Evolutionary conservation across 2,888 invertebrate genomes (phyloP).

Genomic region (Rhynchonema sp.): DNA sequence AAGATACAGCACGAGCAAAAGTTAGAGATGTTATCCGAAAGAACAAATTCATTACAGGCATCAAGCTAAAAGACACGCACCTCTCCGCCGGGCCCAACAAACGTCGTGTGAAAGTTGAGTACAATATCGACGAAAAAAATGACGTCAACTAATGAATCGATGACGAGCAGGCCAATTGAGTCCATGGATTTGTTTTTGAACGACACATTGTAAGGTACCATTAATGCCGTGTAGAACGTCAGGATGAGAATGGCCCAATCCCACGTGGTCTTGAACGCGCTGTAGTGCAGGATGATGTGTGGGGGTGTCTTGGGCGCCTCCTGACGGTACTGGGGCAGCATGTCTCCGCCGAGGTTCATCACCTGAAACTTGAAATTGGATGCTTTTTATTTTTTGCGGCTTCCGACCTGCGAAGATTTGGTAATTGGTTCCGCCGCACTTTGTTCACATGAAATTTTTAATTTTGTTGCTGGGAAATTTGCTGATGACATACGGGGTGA

Average conservation of each 20-base stretch:
- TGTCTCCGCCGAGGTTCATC: constrained; percentile 91
- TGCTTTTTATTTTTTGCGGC: no score
- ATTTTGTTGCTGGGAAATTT: no score
- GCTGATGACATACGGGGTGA: no score
- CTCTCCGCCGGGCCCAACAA: constrained; percentile 61
- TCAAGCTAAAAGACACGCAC: no score
- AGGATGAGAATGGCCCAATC: constrained; percentile 99
- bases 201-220: constrained; percentile 98
- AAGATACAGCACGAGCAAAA: background rate
- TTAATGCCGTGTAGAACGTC: constrained; percentile 96
- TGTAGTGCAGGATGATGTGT: constrained; percentile 96
- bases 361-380: constrained; percentile 8
- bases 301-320: constrained; percentile 99
- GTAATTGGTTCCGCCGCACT: no score
- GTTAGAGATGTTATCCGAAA: background rate
- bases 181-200: constrained; percentile 52
- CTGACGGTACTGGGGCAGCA: constrained; percentile 92
- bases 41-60: no score
- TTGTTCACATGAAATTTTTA: no score
- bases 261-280: constrained; percentile 74
- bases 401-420: no score
- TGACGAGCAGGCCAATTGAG: constrained; percentile 28
- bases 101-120: constrained; percentile 98
- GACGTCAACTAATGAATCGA: constrained; percentile 81
- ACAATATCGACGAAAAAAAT: constrained; percentile 99